A percentile compares a stretch with the other conserved stretches of the same genome.
Conservation (phyloP, 2,797 vertebrate genomes). For the Neoniphon sammara region DNA sequence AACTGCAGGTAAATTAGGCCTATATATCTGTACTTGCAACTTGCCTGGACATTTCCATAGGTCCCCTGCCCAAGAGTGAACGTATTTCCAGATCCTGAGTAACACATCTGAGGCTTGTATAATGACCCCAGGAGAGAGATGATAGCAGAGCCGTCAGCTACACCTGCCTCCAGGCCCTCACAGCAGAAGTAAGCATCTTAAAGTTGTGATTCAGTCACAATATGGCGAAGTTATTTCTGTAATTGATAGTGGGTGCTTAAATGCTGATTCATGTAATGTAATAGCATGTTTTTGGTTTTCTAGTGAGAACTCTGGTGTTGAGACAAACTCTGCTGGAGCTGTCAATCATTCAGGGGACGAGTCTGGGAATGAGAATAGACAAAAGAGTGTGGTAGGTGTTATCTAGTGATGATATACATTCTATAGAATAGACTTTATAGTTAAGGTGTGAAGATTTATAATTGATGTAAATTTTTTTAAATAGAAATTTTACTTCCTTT, state of each 20-base stretch:
- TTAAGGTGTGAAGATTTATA: too few species aligned
- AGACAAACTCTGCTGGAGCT: slow-evolving; percentile 72
- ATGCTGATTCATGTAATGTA: neutral
- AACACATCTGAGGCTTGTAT: slow-evolving; percentile 49
- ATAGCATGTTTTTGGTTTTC: slow-evolving; percentile 27
- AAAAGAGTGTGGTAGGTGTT: slow-evolving; percentile 78
- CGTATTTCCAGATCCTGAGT: slow-evolving; percentile 46
- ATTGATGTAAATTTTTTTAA: too few species aligned
- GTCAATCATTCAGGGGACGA: slow-evolving; percentile 76
- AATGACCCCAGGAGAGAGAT: slow-evolving; percentile 83
- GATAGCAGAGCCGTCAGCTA: slow-evolving; percentile 85
- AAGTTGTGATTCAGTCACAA: too few species aligned
- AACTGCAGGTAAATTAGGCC: neutral
- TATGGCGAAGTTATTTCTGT: neutral
- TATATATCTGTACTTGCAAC: neutral
- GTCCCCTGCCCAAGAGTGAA: neutral
- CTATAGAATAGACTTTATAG: neutral
- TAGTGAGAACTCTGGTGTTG: slow-evolving; percentile 73
- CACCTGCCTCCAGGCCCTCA: slow-evolving; percentile 67
- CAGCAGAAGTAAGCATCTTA: slow-evolving; percentile 81
- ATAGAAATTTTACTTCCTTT: too few species aligned
- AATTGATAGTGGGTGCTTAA: neutral
- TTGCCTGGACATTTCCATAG: neutral
- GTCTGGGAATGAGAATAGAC: slow-evolving; percentile 82
- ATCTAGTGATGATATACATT: neutral